A percentile compares a stretch with the other conserved stretches of the same genome.
Evolutionary conservation across 2,797 vertebrate genomes (phyloP).

Genomic region (Fringilla coelebs): DNA sequence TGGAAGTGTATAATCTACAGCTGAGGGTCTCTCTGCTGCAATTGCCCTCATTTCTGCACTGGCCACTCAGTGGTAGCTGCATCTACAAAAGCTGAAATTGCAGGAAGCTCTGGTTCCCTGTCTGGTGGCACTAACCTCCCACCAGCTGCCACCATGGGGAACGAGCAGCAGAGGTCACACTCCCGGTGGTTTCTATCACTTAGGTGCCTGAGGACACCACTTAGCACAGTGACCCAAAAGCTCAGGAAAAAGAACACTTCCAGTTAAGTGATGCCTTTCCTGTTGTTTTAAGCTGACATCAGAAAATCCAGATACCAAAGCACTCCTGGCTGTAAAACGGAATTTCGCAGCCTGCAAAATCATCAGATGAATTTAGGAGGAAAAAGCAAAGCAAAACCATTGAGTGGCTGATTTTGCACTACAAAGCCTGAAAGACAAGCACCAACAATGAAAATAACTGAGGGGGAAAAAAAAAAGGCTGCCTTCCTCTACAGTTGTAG

Average conservation of each 20-base stretch:
- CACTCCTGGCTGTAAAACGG: background rate
- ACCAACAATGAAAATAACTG: background rate
- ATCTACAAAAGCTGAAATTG: too few species aligned
- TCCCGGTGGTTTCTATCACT: background rate
- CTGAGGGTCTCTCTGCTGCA: background rate
- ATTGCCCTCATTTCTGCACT: too few species aligned
- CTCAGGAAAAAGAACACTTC: background rate
- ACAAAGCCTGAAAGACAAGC: background rate
- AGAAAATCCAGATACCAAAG: background rate
- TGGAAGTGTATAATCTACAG: fast-evolving
- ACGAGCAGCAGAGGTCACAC: fast-evolving
- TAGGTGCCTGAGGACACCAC: background rate
- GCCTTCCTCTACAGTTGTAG: background rate
- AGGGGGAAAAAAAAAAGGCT: background rate
- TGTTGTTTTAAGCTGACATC: background rate
- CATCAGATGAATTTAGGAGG: background rate
- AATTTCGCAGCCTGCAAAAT: background rate
- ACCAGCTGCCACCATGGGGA: background rate
- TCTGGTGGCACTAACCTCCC: fast-evolving
- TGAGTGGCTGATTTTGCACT: background rate
- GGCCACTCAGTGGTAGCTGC: fast-evolving
- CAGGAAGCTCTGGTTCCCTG: background rate
- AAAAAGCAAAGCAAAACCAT: background rate
- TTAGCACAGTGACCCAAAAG: background rate
- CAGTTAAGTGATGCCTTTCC: background rate